Conservation (phyloP, 2,888 invertebrate genomes). For the Nycteola revayana region DNA sequence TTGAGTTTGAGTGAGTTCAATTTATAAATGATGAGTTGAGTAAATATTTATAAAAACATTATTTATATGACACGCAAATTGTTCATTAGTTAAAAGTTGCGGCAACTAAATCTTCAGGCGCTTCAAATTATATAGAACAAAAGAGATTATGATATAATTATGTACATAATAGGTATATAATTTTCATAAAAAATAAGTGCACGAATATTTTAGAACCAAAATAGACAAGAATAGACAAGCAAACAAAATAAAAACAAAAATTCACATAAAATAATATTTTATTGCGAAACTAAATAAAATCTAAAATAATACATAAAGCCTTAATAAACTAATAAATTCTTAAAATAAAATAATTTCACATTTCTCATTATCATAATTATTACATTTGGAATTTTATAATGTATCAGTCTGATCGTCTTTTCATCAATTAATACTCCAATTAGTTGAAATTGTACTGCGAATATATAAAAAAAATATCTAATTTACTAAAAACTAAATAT, state of each 20-base stretch:
- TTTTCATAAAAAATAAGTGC: too few species aligned
- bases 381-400: slow-evolving; percentile 19
- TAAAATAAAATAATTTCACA: slow-evolving; percentile 27
- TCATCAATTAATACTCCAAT: slow-evolving; percentile 17
- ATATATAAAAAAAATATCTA: neutral
- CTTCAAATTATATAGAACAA: too few species aligned
- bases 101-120: too few species aligned
- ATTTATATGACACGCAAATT: too few species aligned
- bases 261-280: slow-evolving; percentile 36
- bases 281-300: slow-evolving; percentile 48
- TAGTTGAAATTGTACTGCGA: neutral
- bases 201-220: too few species aligned
- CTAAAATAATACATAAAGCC: slow-evolving; percentile 43
- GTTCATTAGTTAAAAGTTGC: too few species aligned
- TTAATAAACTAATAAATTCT: slow-evolving; percentile 34
- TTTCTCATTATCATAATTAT: slow-evolving; percentile 21
- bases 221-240: too few species aligned
- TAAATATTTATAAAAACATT: too few species aligned
- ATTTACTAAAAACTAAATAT: slow-evolving; percentile 6
- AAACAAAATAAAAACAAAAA: slow-evolving; percentile 35
- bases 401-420: slow-evolving; percentile 38
- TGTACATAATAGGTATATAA: too few species aligned
- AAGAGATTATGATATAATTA: too few species aligned
- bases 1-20: too few species aligned
- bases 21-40: too few species aligned